Base-by-base conservation (phyloP, 37 sponge, comb jelly and placozoan genomes). In the Bolinopsis microptera region DNA sequence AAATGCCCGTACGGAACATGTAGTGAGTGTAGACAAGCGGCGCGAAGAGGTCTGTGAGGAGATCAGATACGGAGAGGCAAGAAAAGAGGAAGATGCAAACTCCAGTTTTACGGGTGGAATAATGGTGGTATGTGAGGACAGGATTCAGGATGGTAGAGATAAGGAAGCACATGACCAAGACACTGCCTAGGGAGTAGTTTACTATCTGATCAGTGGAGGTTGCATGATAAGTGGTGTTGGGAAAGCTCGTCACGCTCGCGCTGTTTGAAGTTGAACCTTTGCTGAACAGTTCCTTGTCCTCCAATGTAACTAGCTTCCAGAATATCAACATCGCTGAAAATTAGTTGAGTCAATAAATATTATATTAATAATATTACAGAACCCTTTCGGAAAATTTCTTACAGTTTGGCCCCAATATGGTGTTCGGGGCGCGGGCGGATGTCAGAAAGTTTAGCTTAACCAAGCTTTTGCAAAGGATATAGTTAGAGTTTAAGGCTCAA, bases 251-350 rank as follows among this genome's bases (percentile, higher is more conserved):
- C 9, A 48, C 61, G 5, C 9, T 48, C 13, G 13, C 9, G 61
- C 61, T 48, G 26, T 21, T 72, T n/a, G 5, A 8, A 3, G 26
- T 8, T 3, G 31, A 30, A 23, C 75, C 75, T 28, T 72, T 72
- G 75, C 18, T 72, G 75, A 72, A 72, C 31, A 72, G 75, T 21
- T 72, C 75, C 31, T 72, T n/a, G 31, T 72, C 75, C 26, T 72
- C 75, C 75, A 24, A 8, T 3, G 26, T 72, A 8, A 72, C 75
- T 28, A 72, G 26, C 31, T 72, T 72, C 75, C 75, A 72, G 75
- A 72, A 72, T 72, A 72, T 72, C 75, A 72, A 28, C 75, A 72
- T 72, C 18, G 5, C 31, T 30, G 26, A 5, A n/a, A 67, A 21
- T 21, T 67, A 67, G 68, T n/a, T n/a, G n/a, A n/a, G n/a, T n/a